Evolutionary conservation across 2,113 vertebrate genomes (phyloP).

Genomic region (Engraulis encrasicolus): DNA sequence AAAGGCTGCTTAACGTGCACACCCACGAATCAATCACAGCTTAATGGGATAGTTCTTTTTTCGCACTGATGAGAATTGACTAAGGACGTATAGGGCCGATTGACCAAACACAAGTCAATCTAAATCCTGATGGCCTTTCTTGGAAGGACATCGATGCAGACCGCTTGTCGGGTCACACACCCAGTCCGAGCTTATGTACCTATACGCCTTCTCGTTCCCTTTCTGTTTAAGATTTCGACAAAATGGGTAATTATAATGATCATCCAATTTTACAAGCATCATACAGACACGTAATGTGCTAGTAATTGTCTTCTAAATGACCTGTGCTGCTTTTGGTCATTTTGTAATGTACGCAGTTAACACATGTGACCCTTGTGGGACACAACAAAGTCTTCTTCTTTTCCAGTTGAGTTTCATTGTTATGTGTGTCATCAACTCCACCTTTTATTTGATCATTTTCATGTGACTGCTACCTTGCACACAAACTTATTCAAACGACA

Average conservation of each 20-base stretch:
- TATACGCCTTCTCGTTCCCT: neutral
- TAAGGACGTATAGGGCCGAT: neutral
- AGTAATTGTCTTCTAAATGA: neutral
- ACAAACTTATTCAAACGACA: too few species aligned
- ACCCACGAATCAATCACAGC: neutral
- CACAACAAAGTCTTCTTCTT: too few species aligned
- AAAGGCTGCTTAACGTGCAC: neutral
- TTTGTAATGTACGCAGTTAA: neutral
- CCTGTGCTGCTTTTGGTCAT: neutral
- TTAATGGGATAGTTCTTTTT: neutral
- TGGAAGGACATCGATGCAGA: neutral
- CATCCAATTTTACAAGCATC: neutral
- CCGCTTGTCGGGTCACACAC: neutral
- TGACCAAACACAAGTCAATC: neutral
- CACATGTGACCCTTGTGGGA: too few species aligned
- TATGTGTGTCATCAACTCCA: too few species aligned
- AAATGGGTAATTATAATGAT: neutral
- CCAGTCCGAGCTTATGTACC: neutral
- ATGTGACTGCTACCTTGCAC: too few species aligned
- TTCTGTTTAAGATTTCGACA: neutral
- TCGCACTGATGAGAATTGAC: neutral
- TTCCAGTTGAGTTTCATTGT: too few species aligned
- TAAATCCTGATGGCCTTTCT: neutral
- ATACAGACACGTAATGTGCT: neutral
- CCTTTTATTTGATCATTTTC: too few species aligned